Base-by-base conservation (phyloP, 2,113 vertebrate species). In the Psilopogon haemacephalus region DNA sequence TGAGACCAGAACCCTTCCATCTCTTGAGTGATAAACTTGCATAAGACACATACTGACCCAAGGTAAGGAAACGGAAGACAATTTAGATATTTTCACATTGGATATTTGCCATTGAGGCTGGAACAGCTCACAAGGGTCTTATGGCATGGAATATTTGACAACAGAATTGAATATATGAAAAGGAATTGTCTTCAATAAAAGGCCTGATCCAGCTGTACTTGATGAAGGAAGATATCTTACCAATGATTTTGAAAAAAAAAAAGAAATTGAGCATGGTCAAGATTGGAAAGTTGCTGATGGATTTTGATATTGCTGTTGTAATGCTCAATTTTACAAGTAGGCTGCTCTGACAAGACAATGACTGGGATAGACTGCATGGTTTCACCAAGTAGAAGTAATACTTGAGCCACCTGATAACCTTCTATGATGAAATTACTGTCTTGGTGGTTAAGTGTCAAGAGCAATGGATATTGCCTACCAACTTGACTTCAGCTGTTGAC, bases 71-170 rank as follows among this genome's bases (percentile, higher is more conserved):
- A 95, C 86, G 94, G 83, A 82, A 91, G 63, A 65, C 86, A 68
- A 52, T 87, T 96, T 90, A 94, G 90, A 93, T 84, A 86, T 74
- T 74, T 91, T 92, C 65, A 95, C 88, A 94, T 91, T 92, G 93
- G 86, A 32, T 91, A 93, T 96, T 96, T 97, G 95, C 89, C 73
- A 86, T n/a, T 38, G 89, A 74, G 68, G 95, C 50, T 77, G 70
- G 87, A 92, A 55, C 12, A 69, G 50, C 75, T 91, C 78, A 58
- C 86, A 58, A 38, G 28, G 71, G 40, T 79, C 84, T 93, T 59
- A 24, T 12, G 86, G 15, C 26, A 38, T n/a, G 21, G 32, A 84
- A 58, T 65, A 55, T 68, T 38, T 78, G 26, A 71, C 46, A 82
- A 71, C 30, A 46, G 32, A 82, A 78, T 9, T 23, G 38, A 65